phyloP scores from a whole-genome alignment of 2,113 vertebrate species.

The Mobula birostris region DNA sequence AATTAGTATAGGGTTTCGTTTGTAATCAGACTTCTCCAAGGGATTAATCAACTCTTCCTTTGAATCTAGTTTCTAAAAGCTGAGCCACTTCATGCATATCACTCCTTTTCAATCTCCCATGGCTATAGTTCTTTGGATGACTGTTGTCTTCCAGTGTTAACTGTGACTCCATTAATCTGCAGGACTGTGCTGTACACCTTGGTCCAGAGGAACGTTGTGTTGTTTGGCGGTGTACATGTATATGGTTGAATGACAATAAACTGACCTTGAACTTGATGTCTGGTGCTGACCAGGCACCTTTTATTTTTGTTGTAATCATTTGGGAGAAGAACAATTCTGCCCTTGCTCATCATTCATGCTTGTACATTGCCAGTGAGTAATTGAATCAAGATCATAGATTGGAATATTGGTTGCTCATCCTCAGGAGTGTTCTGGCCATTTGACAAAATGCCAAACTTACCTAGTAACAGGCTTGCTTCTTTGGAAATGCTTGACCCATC shows the following conservation, averaged over 20 bases:
- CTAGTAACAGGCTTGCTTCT: not conserved
- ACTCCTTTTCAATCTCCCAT: no score
- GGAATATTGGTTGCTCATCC: not conserved
- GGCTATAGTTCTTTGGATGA: not conserved
- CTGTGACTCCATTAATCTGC: no score
- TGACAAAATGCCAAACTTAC: not conserved
- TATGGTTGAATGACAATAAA: no score
- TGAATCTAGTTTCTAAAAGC: no score
- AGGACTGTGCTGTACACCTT: no score
- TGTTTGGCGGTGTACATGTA: no score
- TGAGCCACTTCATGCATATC: no score
- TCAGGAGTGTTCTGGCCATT: not conserved
- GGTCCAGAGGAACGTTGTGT: no score
- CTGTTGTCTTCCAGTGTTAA: not conserved
- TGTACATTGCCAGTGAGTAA: not conserved
- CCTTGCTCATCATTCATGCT: not conserved
- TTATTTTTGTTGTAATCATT: not conserved
- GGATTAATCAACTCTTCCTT: no score
- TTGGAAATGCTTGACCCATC: not conserved
- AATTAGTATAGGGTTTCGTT: no score
- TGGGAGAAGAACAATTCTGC: not conserved
- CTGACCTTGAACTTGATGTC: no score
- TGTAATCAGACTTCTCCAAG: no score
- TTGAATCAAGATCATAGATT: not conserved
- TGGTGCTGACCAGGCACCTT: not conserved